phyloP scores from a whole-genome alignment of 1,140 invertebrate species.

The Proctacanthus coquilletti region DNA sequence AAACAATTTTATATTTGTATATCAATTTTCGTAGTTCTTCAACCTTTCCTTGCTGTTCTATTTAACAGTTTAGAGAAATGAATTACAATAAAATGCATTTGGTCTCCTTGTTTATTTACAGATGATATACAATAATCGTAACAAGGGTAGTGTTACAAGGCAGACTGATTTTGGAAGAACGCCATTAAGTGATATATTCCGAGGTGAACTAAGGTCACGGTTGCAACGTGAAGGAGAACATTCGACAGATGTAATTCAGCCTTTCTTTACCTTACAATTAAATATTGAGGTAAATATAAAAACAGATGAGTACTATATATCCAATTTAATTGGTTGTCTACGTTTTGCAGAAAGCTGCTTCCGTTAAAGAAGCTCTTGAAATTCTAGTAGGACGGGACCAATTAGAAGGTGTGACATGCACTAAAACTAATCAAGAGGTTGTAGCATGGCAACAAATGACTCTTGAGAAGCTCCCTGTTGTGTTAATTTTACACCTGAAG shows the following conservation, averaged over 20 bases:
- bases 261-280: slow-evolving; percentile 85
- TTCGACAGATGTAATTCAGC: slow-evolving; percentile 69
- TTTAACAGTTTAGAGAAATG: no score
- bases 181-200: slow-evolving; percentile 85
- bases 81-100: no score
- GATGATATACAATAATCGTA: slow-evolving; percentile 50
- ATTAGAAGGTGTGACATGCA: slow-evolving; percentile 69
- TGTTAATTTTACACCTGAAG: slow-evolving; percentile 73
- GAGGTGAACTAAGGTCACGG: slow-evolving; percentile 73
- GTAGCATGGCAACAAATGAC: slow-evolving; percentile 70
- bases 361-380: slow-evolving; percentile 73
- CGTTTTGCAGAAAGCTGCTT: slow-evolving; percentile 55
- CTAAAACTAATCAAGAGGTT: slow-evolving; percentile 62
- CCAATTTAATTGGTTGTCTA: slow-evolving; percentile 11
- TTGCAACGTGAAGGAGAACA: slow-evolving; percentile 59
- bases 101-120: slow-evolving; percentile 33
- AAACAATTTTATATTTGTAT: no score
- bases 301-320: neutral
- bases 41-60: no score
- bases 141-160: slow-evolving; percentile 71
- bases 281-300: slow-evolving; percentile 67
- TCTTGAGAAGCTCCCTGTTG: slow-evolving; percentile 70
- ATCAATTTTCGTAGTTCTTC: no score
- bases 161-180: slow-evolving; percentile 66
- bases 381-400: slow-evolving; percentile 66